A percentile compares a stretch with the other conserved stretches of the same genome.
These are phyloP conservation scores for Austrofundulus limnaeus DNA, from an alignment of 2,113 vertebrate genomes.

Conservation along the genomic window DNA sequence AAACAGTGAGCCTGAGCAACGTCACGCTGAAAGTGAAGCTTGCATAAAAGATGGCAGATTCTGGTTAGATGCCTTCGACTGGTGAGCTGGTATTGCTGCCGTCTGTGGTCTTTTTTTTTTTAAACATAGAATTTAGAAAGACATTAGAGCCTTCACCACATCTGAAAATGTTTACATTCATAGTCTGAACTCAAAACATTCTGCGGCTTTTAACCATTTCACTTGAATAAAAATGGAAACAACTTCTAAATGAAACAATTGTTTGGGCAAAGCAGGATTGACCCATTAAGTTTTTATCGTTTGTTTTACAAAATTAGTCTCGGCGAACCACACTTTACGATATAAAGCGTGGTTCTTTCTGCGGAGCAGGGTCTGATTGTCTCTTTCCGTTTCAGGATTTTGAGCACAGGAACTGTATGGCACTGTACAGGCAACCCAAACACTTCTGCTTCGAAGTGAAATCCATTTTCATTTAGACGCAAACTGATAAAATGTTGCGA, in stretches of 20 bases:
- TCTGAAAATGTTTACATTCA: conserved; percentile 71
- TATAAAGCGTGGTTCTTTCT: no score
- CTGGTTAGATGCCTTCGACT: background rate
- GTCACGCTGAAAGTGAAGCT: conserved; percentile 34
- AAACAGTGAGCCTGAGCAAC: conserved; percentile 72
- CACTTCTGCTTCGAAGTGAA: no score
- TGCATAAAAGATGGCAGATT: conserved; percentile 51
- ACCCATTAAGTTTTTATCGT: background rate
- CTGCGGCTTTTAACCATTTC: conserved; percentile 44
- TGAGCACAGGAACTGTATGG: conserved; percentile 38
- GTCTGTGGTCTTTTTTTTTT: no score
- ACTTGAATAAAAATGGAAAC: conserved; percentile 32
- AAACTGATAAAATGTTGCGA: background rate
- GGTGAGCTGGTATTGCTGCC: no score
- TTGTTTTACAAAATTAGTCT: background rate
- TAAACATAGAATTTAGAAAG: conserved; percentile 28
- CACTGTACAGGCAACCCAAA: conserved; percentile 63
- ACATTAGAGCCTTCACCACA: conserved; percentile 46
- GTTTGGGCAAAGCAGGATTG: conserved; percentile 24
- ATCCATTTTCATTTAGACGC: conserved; percentile 28
- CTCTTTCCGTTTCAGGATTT: conserved; percentile 38
- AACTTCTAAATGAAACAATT: conserved; percentile 6
- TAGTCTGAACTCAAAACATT: conserved; percentile 61
- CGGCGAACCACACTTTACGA: no score
- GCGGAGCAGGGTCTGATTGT: conserved; percentile 73